A percentile compares a stretch with the other conserved stretches of the same genome.
Conservation (phyloP, 2,113 vertebrate genomes). For the Copsychus sechellarum region DNA sequence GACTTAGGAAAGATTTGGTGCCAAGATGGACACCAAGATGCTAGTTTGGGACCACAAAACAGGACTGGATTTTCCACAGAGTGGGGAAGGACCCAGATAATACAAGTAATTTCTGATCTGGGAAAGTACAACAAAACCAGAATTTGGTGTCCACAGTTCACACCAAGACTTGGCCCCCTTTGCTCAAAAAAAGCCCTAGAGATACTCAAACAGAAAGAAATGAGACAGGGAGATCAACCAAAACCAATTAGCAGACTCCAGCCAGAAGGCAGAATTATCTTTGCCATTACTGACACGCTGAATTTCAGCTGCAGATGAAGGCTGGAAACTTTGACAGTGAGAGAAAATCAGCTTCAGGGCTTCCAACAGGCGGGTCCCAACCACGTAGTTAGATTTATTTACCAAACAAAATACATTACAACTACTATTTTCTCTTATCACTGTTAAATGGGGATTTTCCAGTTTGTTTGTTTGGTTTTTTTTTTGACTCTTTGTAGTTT, state of each 20-base stretch:
- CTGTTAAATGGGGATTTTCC: neutral
- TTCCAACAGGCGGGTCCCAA: neutral
- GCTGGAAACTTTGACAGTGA: neutral
- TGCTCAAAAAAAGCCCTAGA: neutral
- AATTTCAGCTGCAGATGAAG: conserved; percentile 16
- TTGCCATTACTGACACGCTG: neutral
- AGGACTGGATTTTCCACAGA: neutral
- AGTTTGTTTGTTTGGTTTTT: neutral
- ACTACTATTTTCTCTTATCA: neutral
- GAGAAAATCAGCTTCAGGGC: neutral
- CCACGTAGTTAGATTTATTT: neutral
- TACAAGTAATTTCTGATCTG: neutral
- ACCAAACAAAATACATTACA: neutral
- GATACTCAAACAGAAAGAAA: conserved; percentile 5
- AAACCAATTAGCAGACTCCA: conserved; percentile 30
- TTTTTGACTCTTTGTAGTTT: neutral
- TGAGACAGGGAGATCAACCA: neutral
- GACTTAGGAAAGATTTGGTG: neutral
- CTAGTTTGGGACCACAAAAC: neutral
- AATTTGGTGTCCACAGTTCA: neutral
- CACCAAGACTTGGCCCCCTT: neutral
- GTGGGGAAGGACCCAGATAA: neutral
- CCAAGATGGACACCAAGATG: neutral
- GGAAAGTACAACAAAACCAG: neutral
- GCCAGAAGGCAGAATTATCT: conserved; percentile 36